Conservation (phyloP, 2,113 vertebrate species). For the Sylvietta virens region DNA sequence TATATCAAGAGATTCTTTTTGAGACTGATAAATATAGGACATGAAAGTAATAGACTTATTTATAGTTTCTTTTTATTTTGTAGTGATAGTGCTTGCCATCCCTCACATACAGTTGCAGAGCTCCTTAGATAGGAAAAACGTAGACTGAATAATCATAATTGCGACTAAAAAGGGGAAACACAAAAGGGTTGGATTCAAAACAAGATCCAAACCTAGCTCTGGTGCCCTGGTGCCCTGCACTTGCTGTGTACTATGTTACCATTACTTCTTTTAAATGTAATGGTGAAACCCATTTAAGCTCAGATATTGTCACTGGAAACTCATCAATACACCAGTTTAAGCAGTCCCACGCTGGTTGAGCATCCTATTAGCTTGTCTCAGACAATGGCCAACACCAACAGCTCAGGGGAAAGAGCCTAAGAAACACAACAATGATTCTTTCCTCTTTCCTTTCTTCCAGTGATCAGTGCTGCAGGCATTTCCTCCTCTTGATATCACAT, state of each 20-base stretch:
- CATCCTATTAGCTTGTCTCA: not conserved
- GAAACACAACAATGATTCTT: not conserved
- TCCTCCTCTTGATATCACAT: slow-evolving; percentile 13
- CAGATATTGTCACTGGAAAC: not conserved
- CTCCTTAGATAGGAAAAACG: not conserved
- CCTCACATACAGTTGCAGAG: not conserved
- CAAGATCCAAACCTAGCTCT: not conserved
- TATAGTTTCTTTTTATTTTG: slow-evolving; percentile 4
- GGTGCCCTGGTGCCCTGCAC: not conserved
- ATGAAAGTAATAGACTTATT: not conserved
- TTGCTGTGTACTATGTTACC: not conserved
- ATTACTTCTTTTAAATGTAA: not conserved
- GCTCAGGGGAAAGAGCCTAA: not conserved
- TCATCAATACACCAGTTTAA: not conserved
- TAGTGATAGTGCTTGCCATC: not conserved
- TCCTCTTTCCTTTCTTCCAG: slow-evolving; percentile 1
- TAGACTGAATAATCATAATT: not conserved
- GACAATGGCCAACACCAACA: not conserved
- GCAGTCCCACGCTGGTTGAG: not conserved
- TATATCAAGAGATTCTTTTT: not conserved
- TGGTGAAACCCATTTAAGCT: not conserved
- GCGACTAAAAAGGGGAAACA: not conserved
- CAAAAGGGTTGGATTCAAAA: not conserved
- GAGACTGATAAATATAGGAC: not conserved
- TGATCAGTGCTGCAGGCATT: not conserved